Evolutionary conservation across 2,797 vertebrate genomes (phyloP), one percentile per base, ranked within the genome.

Genomic region (Oryzias dopingdopingensis): DNA sequence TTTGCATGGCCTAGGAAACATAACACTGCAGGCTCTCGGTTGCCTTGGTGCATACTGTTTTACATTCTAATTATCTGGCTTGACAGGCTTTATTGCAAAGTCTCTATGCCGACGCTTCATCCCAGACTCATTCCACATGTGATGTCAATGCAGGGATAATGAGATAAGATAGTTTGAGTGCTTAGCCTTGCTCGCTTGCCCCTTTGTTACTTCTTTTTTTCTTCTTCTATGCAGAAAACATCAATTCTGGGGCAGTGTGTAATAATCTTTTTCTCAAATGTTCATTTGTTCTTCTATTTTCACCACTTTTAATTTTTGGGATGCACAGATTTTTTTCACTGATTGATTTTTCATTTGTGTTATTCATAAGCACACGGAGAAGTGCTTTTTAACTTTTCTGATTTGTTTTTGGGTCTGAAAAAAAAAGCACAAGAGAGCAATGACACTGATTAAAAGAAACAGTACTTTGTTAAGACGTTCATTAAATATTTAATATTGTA

Each of bases 41-140:
- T 85, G 86, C 86, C 81, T 86, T 78, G 79, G 70, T 59, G 77
- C 82, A 77, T 77, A 77, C 79, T 88, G 76, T 83, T 92, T 92
- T 92, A 91, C 90, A 92, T 92, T 89, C 83, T 86, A 89, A 79
- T 93, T 92, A 89, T 89, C 85, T 74, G 83, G 84, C 82, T 73
- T 90, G 87, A 90, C 86, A 89, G 85, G 72, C 80, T 91, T 92
- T 90, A 92, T 86, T 86, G 81, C 82, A 60, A 69, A 68, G 81
- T 68, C 84, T 89, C 82, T 86, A 80, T 86, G 76, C 73, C 62
- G 76, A 86, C 85, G 75, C 82, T 85, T 87, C 86, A 84, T 89
- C 79, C 78, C 77, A 76, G 83, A 88, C 86, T 84, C 86, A 81
- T 89, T 89, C 88, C 77, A 84, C 89, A 80, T 86, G 81, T 89